Conservation (phyloP, 2,113 vertebrate genomes). For the Myodes glareolus region DNA sequence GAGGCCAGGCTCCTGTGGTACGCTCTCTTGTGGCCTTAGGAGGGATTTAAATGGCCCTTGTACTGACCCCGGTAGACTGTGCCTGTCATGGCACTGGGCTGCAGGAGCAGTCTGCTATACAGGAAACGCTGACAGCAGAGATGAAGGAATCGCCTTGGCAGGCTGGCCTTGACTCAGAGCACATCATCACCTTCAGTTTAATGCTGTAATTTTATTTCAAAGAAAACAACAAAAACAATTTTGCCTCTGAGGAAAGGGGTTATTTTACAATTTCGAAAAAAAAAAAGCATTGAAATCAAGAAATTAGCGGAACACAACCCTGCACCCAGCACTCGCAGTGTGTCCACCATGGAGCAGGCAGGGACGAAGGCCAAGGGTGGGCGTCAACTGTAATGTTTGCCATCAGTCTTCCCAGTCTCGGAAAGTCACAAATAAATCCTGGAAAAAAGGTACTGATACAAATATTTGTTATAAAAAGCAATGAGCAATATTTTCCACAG, state of each 20-base stretch:
- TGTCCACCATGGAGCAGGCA: conserved; percentile 67
- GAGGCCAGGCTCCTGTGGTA: conserved; percentile 26
- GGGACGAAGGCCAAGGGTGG: conserved; percentile 73
- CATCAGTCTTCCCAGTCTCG: conserved; percentile 73
- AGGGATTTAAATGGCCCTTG: conserved; percentile 37
- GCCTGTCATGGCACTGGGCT: conserved; percentile 49
- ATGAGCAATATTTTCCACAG: conserved; percentile 74
- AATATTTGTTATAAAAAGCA: conserved; percentile 77
- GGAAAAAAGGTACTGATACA: conserved; percentile 71
- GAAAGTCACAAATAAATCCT: conserved; percentile 73
- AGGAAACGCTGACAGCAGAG: neutral
- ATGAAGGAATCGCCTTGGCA: neutral
- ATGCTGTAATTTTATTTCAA: conserved; percentile 87
- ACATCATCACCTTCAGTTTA: conserved; percentile 74
- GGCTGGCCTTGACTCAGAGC: conserved; percentile 62
- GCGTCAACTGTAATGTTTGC: conserved; percentile 54
- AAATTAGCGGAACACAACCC: conserved; percentile 74
- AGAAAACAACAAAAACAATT: conserved; percentile 77
- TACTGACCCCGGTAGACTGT: conserved; percentile 56
- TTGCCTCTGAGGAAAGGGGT: conserved; percentile 63
- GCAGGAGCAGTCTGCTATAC: conserved; percentile 58
- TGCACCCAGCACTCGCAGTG: conserved; percentile 67
- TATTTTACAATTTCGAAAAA: conserved; percentile 77
- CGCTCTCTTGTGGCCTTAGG: conserved; percentile 33
- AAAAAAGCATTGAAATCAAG: conserved; percentile 69